Conservation (phyloP, 2,888 invertebrate species). For the Machimus atricapillus region DNA sequence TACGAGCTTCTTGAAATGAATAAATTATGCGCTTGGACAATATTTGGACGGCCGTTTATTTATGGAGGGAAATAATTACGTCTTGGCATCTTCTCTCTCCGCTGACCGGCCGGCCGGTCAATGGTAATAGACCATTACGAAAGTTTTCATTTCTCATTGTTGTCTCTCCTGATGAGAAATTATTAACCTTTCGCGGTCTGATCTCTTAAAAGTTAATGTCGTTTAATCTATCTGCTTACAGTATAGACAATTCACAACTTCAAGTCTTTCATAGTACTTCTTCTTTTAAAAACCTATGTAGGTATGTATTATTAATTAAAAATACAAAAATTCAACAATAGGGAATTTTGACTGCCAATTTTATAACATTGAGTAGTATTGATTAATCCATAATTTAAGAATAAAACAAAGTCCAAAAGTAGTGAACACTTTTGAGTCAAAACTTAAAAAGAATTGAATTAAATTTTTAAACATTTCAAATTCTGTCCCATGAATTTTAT, state of each 20-base stretch:
- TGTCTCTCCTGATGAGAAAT: neutral
- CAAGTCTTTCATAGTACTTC: neutral
- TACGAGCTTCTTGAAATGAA: slow-evolving; percentile 34
- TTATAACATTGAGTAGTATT: no score
- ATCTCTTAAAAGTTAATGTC: neutral
- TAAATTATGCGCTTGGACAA: slow-evolving; percentile 43
- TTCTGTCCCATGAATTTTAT: no score
- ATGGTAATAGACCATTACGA: slow-evolving; percentile 20
- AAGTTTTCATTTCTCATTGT: neutral
- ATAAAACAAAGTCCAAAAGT: no score
- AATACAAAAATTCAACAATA: no score
- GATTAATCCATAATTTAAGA: no score
- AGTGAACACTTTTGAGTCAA: no score
- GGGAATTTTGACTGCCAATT: no score
- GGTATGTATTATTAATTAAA: no score
- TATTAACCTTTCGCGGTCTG: neutral
- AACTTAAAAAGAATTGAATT: no score
- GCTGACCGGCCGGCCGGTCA: slow-evolving; percentile 12
- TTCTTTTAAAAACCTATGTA: no score
- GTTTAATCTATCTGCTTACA: neutral
- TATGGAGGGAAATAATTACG: slow-evolving; percentile 39
- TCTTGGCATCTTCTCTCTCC: neutral
- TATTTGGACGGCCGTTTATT: slow-evolving; percentile 38
- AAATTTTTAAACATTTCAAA: no score
- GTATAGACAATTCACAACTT: neutral